Conservation (phyloP, 2,888 invertebrate species). For the Troglohyphantes excavatus region DNA sequence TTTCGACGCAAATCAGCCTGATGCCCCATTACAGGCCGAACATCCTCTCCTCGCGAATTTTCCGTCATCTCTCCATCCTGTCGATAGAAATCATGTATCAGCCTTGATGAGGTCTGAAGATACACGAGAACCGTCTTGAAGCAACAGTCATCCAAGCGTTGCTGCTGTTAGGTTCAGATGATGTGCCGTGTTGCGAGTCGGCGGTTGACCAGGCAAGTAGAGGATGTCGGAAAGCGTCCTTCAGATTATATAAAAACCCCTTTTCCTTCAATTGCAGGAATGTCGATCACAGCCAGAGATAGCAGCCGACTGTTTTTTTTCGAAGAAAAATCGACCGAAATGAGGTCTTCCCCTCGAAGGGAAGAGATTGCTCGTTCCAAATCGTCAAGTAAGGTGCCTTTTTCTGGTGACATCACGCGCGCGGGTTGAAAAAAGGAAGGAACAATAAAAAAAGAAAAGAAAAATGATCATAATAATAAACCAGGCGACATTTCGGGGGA, state of each 20-base stretch:
- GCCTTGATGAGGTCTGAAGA: conserved; percentile 9
- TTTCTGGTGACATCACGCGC: conserved; percentile 55
- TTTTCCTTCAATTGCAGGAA: conserved; percentile 58
- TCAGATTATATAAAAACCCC: conserved; percentile 19
- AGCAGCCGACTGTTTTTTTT: conserved; percentile 34
- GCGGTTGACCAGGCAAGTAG: conserved; percentile 43
- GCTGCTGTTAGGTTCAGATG: not conserved
- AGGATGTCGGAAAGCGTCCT: conserved; percentile 38
- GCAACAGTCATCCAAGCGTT: conserved; percentile 59
- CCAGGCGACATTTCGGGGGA: conserved; percentile 5
- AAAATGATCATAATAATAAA: conserved; percentile 26
- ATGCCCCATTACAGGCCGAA: conserved; percentile 31
- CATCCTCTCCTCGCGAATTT: conserved; percentile 48
- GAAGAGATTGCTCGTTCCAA: conserved; percentile 47
- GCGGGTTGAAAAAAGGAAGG: not conserved
- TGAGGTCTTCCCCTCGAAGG: conserved; percentile 34
- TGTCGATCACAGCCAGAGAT: conserved; percentile 42
- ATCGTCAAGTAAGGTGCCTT: conserved; percentile 54
- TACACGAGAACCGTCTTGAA: conserved; percentile 23
- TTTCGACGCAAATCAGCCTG: conserved; percentile 58
- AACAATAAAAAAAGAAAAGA: not conserved
- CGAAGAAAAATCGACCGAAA: conserved; percentile 12
- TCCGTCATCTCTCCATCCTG: conserved; percentile 61
- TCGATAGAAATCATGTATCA: conserved; percentile 27
- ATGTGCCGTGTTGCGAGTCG: conserved; percentile 42